Percentiles rank a stretch among this genome's conserved stretches.
Evolutionary conservation across 2,113 vertebrate genomes (phyloP).

Genomic region (Hirundichthys speculiger): DNA sequence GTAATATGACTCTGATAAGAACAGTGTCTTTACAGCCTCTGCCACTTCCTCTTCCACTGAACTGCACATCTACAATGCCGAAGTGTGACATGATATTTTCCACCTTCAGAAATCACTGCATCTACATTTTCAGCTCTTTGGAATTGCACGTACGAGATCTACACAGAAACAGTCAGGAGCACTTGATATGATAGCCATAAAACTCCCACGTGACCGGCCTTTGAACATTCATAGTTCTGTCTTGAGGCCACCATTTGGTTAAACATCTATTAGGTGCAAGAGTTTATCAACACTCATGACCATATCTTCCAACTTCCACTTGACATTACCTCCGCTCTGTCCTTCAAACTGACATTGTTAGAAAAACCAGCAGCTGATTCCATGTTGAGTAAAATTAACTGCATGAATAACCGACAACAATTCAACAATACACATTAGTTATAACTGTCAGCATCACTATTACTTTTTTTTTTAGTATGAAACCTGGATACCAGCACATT

Average conservation of each 20-base stretch:
- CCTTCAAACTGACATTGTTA: slow-evolving; percentile 5
- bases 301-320: background rate
- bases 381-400: no score
- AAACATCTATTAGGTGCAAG: slow-evolving; percentile 26
- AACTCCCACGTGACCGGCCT: background rate
- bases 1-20: no score
- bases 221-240: slow-evolving; percentile 5
- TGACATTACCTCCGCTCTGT: background rate
- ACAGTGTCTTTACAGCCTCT: background rate
- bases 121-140: background rate
- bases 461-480: no score
- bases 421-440: background rate
- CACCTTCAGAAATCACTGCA: background rate
- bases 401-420: no score
- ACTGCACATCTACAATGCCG: background rate
- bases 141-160: no score
- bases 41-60: background rate
- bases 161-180: background rate
- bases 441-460: background rate
- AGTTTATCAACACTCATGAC: background rate
- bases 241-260: slow-evolving; percentile 5
- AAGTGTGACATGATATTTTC: background rate
- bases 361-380: no score
- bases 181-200: background rate
- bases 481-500: no score